Evolutionary conservation across 2,797 vertebrate genomes (phyloP).

Genomic region (Gymnothorax reevesii): DNA sequence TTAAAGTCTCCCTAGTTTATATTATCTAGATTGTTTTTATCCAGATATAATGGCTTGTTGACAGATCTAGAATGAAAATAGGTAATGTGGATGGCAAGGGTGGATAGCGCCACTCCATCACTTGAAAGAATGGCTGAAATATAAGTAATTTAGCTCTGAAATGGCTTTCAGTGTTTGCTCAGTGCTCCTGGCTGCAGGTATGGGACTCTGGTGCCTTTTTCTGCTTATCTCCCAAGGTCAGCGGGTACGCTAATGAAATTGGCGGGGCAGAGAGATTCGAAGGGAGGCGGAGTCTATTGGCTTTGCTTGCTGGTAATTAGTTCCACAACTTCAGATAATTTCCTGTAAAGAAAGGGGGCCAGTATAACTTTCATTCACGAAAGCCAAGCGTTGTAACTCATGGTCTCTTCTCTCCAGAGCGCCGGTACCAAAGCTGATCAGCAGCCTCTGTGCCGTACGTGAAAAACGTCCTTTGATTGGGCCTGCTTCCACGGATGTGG

Average conservation of each 20-base stretch:
- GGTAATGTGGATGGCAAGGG: neutral
- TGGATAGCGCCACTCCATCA: neutral
- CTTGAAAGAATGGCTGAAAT: neutral
- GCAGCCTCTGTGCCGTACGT: neutral
- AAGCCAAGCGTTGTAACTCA: neutral
- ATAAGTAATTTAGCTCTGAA: neutral
- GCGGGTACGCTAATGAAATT: constrained; percentile 3
- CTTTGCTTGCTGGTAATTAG: constrained; percentile 16
- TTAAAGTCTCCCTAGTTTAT: neutral
- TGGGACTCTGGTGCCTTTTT: constrained; percentile 5
- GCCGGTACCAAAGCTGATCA: neutral
- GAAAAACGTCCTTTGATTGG: constrained; percentile 25
- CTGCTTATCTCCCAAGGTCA: constrained; percentile 25
- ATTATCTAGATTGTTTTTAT: neutral
- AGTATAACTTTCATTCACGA: neutral
- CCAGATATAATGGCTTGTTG: neutral
- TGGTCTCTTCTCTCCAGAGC: neutral
- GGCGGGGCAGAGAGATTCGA: neutral
- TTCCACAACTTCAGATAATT: constrained; percentile 26
- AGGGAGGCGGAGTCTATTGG: neutral
- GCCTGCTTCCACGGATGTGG: constrained; percentile 19
- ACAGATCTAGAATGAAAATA: neutral
- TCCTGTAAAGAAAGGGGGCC: constrained; percentile 3
- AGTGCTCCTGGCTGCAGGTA: neutral
- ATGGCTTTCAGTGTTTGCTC: neutral